These are phyloP conservation scores for Gymnothorax reevesii DNA, from an alignment of 2,797 vertebrate species.

Conservation along the genomic window DNA sequence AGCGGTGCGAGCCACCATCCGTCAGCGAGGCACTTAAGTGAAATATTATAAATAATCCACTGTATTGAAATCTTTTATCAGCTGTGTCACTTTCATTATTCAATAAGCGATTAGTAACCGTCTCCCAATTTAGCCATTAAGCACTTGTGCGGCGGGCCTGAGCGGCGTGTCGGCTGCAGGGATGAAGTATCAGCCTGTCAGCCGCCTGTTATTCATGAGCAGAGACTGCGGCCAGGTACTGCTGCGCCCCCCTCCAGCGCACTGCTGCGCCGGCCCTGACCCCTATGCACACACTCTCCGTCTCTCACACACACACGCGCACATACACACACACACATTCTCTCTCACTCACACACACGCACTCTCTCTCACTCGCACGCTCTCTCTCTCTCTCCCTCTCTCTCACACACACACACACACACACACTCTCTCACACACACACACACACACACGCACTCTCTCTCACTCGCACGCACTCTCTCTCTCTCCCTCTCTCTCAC, in stretches of 20 bases:
- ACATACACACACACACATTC: neutral
- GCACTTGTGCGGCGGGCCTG: conserved; percentile 58
- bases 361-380: no score
- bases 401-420: no score
- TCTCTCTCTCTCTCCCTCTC: no score
- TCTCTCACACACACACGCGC: conserved; percentile 14
- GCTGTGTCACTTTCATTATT: conserved; percentile 93
- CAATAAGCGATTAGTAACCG: conserved; percentile 85
- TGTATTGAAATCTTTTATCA: conserved; percentile 93
- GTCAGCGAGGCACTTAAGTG: conserved; percentile 82
- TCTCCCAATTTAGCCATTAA: conserved; percentile 83
- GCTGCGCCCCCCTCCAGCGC: neutral
- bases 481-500: no score
- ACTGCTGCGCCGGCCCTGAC: neutral
- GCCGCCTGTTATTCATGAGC: conserved; percentile 68
- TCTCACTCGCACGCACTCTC: no score
- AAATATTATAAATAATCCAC: conserved; percentile 87
- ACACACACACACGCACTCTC: no score
- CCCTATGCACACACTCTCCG: neutral
- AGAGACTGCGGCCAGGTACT: conserved; percentile 61
- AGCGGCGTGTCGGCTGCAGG: conserved; percentile 60
- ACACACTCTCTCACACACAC: no score
- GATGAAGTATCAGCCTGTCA: conserved; percentile 76
- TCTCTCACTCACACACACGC: no score
- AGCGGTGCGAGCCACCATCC: conserved; percentile 64